Conservation (phyloP, 1,140 invertebrate species). For the Cardiocondyla obscurior region DNA sequence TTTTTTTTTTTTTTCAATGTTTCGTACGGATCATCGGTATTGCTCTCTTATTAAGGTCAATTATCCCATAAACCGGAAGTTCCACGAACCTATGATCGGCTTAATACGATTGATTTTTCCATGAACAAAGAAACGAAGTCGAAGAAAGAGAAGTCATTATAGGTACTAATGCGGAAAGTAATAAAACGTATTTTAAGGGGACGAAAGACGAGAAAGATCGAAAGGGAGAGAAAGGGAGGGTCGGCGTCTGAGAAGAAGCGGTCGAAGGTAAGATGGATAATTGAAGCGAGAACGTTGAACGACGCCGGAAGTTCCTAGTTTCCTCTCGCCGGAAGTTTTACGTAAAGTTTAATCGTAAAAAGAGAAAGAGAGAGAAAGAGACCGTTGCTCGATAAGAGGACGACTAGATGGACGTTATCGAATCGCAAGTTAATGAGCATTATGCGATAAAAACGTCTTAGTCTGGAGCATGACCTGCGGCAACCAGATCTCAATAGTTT, state of each 20-base stretch:
- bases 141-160: constrained; percentile 31
- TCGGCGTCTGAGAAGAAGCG: constrained; percentile 2
- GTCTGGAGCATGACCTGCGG: constrained; percentile 25
- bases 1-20: constrained; percentile 1
- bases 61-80: constrained; percentile 54
- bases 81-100: background rate
- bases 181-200: constrained; percentile 15
- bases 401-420: constrained; percentile 64
- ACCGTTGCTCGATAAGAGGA: constrained; percentile 44
- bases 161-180: constrained; percentile 40
- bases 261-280: constrained; percentile 54
- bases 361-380: constrained; percentile 24
- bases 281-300: constrained; percentile 53
- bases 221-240: background rate
- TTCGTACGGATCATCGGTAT: constrained; percentile 5
- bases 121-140: constrained; percentile 4
- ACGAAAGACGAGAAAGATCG: constrained; percentile 43
- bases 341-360: constrained; percentile 66
- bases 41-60: constrained; percentile 23
- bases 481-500: constrained; percentile 28
- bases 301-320: constrained; percentile 57
- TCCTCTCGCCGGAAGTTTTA: constrained; percentile 52
- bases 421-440: constrained; percentile 66
- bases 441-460: constrained; percentile 60
- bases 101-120: constrained; percentile 45